Evolutionary conservation across 2,113 vertebrate species (phyloP), one percentile per base, ranked within the genome.

Genomic region (Cariama cristata): DNA sequence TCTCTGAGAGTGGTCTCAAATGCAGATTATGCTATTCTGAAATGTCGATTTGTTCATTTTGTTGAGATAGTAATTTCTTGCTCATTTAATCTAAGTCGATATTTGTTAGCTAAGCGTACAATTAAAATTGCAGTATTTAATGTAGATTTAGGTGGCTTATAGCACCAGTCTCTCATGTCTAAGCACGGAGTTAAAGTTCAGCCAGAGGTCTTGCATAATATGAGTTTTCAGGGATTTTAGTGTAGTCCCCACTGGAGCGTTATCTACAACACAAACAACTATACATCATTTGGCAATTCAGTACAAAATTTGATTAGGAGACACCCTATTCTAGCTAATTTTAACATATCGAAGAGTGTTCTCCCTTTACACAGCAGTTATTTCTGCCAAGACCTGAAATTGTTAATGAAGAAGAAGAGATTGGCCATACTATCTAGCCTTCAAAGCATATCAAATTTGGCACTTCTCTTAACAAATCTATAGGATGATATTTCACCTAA

Each of bases 141-240:
- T 92, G 77, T 71, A 85, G 66, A 88, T 72, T 42, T 91, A 83
- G 56, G 71, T 90, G 91, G 76, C 68, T 93, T 97, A 73, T 50
- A 97, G 81, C 90, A 96, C 90, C 85, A 89, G n/a, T 91, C 62
- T 97, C 93, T 95, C 64, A 91, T 92, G 98, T 90, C 79, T 95
- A 88, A 95, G 81, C 40, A 85, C 56, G 88, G 79, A 97, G 95
- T 90, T 97, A 96, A 98, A 98, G 98, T 98, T 98, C 98, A 98
- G 97, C 97, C 98, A 98, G 95, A 98, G 97, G 97, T 98, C 97
- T 98, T 91, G 85, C 67, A 98, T 97, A 97, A 98, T 96, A 92
- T 16, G 90, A 97, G 97, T 96, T 98, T 98, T 97, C 96, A 97
- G 96, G 95, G 93, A 97, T 97, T 98, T 98, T 97, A 97, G 92